Evolutionary conservation across 92 coral and sea anemone species (phyloP).

Genomic region (Muricea muricata): DNA sequence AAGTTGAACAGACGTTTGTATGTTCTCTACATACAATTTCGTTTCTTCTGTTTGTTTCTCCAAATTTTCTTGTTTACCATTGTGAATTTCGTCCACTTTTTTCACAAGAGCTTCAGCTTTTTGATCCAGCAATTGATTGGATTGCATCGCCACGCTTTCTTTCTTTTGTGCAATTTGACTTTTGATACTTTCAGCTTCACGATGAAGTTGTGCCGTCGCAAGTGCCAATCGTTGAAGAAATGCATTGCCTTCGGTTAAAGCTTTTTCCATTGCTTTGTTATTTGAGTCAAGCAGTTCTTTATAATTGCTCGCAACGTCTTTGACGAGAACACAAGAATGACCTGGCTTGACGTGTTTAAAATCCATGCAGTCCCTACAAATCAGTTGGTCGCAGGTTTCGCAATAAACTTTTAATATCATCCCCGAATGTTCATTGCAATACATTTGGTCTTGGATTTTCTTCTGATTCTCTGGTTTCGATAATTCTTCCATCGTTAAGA

Average conservation of each 20-base stretch:
- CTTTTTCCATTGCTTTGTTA: not conserved
- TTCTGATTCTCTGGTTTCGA: not conserved
- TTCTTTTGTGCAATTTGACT: not conserved
- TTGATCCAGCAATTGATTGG: not conserved
- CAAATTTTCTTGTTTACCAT: not conserved
- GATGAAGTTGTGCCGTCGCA: not conserved
- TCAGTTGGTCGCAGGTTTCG: conserved; percentile 5
- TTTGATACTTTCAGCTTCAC: not conserved
- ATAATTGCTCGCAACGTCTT: not conserved
- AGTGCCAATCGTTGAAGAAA: not conserved
- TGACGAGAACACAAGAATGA: conserved; percentile 4
- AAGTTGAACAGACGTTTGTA: conserved; percentile 10
- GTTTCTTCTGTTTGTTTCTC: not conserved
- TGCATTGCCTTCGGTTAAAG: not conserved
- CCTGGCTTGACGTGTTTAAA: not conserved
- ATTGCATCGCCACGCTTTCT: not conserved
- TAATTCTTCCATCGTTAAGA: too few species aligned
- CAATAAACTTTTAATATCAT: not conserved
- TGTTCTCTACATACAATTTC: not conserved
- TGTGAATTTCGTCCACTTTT: not conserved
- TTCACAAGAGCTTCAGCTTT: not conserved
- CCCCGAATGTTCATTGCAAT: not conserved
- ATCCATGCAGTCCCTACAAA: conserved; percentile 10
- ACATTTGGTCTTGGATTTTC: not conserved
- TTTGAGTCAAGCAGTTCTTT: not conserved